A percentile compares a stretch with the other conserved stretches of the same genome.
Conservation (phyloP, 2,797 vertebrate species). For the Erpetoichthys calabaricus region DNA sequence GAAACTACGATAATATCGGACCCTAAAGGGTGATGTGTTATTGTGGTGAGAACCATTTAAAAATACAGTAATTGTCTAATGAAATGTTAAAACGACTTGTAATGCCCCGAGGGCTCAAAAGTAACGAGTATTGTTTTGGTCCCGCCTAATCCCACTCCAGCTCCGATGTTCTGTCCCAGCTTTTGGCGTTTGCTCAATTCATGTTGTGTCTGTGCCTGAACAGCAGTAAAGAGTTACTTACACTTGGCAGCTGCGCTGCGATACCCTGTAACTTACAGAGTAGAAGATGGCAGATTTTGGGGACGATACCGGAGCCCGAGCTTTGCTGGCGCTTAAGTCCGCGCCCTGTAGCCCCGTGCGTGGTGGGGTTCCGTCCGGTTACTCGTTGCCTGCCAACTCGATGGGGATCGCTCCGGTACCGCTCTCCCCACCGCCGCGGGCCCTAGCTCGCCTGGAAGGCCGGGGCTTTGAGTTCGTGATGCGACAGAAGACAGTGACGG, state of each 20-base stretch:
- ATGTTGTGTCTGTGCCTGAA: conserved; percentile 45
- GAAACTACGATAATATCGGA: too few species aligned
- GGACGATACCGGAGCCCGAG: conserved; percentile 78
- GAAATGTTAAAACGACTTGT: too few species aligned
- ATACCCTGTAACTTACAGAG: conserved; percentile 19
- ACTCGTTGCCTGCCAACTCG: conserved; percentile 36
- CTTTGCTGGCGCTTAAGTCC: conserved; percentile 75
- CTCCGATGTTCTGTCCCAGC: conserved; percentile 21
- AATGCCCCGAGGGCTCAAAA: too few species aligned
- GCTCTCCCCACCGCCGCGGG: conserved; percentile 27
- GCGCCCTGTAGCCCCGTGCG: conserved; percentile 72
- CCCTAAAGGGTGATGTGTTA: too few species aligned
- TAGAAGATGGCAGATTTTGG: conserved; percentile 82
- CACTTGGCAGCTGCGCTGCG: conserved; percentile 31
- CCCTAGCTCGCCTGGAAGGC: conserved; percentile 82
- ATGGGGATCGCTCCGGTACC: conserved; percentile 20
- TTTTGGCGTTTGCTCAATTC: conserved; percentile 36
- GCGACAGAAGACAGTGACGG: conserved; percentile 81
- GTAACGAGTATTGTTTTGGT: too few species aligned
- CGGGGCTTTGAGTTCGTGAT: conserved; percentile 94
- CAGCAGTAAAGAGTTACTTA: conserved; percentile 38
- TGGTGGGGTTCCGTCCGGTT: conserved; percentile 45
- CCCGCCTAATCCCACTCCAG: not conserved
- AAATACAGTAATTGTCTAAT: too few species aligned
- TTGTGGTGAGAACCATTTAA: too few species aligned